Evolutionary conservation across 2,888 invertebrate genomes (phyloP).

Genomic region (Tetranychus piercei): DNA sequence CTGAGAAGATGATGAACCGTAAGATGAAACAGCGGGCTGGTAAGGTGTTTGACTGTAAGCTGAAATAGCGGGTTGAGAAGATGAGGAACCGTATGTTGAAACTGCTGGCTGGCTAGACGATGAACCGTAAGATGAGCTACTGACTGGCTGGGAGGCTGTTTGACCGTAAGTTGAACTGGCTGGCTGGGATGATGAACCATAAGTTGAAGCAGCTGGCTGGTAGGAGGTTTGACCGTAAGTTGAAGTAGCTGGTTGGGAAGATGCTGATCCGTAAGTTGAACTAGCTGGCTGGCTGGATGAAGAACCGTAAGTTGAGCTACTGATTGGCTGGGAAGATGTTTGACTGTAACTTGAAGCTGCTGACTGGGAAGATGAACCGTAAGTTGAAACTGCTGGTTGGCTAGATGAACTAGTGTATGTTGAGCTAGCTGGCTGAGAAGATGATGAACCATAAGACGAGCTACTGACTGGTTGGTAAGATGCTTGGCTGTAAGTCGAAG

Average conservation of each 20-base stretch:
- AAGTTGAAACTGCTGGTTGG: neutral
- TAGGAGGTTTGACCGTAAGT: neutral
- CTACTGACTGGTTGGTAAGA: too few species aligned
- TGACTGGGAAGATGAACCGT: neutral
- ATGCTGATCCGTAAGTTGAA: neutral
- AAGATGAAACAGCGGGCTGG: neutral
- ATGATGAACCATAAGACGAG: neutral
- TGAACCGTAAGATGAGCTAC: neutral
- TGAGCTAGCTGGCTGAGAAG: neutral
- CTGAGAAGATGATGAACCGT: neutral
- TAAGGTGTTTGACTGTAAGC: neutral
- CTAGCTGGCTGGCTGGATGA: neutral
- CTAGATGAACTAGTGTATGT: neutral
- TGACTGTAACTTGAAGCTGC: neutral
- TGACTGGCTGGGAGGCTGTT: neutral
- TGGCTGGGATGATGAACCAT: neutral
- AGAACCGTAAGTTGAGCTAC: neutral
- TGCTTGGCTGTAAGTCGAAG: too few species aligned
- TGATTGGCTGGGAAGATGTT: neutral
- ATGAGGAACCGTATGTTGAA: neutral
- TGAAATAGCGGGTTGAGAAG: neutral
- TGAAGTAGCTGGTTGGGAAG: neutral
- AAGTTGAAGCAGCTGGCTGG: neutral
- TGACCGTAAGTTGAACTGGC: neutral
- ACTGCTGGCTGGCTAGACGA: too few species aligned